Evolutionary conservation across 2,888 invertebrate species (phyloP), one percentile per base, ranked within the genome.

Genomic region (Sarcophaga carnaria): DNA sequence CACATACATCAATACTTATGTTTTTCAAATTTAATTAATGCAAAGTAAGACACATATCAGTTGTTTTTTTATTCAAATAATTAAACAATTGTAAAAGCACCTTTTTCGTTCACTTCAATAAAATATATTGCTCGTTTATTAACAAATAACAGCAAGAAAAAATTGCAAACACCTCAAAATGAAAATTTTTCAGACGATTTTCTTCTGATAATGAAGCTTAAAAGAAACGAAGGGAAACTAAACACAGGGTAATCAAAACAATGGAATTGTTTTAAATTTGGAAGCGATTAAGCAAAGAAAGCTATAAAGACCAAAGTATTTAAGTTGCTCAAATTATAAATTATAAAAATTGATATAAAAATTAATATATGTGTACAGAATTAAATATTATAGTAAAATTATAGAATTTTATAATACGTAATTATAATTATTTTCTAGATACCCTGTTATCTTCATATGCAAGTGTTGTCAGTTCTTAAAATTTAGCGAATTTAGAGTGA

Each of bases 101-200:
- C 78, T 75, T 75, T 75, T 63, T 60, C 22, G 64, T 25, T 71
- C 3, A 62, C 60, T 76, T 69, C 37, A 64, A 67, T 45, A 20
- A 20, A 67, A 66, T 80, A 63, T 71, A 54, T 76, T 66, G 37
- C 37, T 75, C 45, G 37, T 78, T 72, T 72, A 64, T 62, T 66
- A 80, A 72, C 62, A 76, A 54, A 64, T 62, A 47, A 62, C 49
- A 66, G 37, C 4, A 80, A 20, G n/a, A 72, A 54, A 79, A 76
- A 69, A 6, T 20, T 49, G 17, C 10, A 17, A 71, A 71, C 59
- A 84, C 64, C 75, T 75, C 74, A 80, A 70, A 75, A 49, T 45
- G 80, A 85, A 84, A 80, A 80, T 17, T 80, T 83, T 80, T 80
- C 66, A 80, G 70, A 84, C 80, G 49, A 60, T 64, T 64, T 78